Evolutionary conservation across 2,113 vertebrate species (phyloP).

Genomic region (Diadophis punctatus): DNA sequence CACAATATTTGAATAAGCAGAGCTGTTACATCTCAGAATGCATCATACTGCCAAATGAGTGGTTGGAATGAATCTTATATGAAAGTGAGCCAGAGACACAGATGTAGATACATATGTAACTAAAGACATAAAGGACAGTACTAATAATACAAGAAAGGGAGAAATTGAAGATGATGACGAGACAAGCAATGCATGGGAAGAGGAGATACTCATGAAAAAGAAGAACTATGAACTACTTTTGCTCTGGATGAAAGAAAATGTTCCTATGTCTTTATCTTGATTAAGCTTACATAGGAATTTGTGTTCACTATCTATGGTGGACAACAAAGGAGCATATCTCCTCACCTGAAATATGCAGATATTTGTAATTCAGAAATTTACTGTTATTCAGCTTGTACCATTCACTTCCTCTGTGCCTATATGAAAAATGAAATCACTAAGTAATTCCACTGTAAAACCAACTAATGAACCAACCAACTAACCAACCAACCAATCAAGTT

Average conservation of each 20-base stretch:
- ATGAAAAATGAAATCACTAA: neutral
- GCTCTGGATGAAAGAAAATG: neutral
- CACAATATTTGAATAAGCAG: neutral
- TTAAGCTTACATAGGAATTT: neutral
- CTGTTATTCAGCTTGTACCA: neutral
- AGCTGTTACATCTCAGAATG: neutral
- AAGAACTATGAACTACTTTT: neutral
- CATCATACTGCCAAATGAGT: neutral
- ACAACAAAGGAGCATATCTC: neutral
- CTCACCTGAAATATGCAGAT: neutral
- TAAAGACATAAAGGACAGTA: neutral
- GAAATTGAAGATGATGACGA: neutral
- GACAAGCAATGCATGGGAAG: neutral
- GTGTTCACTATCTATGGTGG: neutral
- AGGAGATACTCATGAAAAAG: neutral
- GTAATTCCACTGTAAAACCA: neutral
- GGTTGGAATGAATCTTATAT: neutral
- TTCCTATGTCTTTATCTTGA: too few relatives aligned
- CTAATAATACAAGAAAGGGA: neutral
- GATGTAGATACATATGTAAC: neutral
- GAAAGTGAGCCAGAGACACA: neutral
- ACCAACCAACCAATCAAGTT: neutral
- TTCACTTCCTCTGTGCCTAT: neutral
- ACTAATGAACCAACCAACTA: neutral
- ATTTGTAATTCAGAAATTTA: neutral